Evolutionary conservation across 2,888 invertebrate species (phyloP).

Genomic region (Volucella inflata): DNA sequence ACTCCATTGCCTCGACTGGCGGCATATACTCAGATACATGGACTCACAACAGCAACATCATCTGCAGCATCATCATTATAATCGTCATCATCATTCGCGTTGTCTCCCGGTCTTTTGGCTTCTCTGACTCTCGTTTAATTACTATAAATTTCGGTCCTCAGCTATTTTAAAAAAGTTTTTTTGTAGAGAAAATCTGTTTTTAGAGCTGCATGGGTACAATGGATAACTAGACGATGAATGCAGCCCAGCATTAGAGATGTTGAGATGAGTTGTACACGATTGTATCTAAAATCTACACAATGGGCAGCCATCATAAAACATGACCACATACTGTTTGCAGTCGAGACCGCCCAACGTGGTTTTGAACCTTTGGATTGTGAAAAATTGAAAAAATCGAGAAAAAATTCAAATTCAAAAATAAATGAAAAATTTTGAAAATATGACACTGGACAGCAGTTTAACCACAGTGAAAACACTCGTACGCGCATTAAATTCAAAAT

Average conservation of each 20-base stretch:
- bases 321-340: slow-evolving; percentile 7
- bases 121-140: slow-evolving; percentile 42
- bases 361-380: slow-evolving; percentile 48
- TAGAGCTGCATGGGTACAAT: slow-evolving; percentile 12
- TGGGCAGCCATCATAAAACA: slow-evolving; percentile 53
- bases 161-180: not conserved
- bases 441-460: slow-evolving; percentile 59
- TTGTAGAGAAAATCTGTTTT: slow-evolving; percentile 14
- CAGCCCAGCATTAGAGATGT: slow-evolving; percentile 61
- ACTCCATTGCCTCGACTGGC: not conserved
- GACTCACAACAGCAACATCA: too few species aligned
- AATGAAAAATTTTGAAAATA: slow-evolving; percentile 71
- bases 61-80: slow-evolving; percentile 31
- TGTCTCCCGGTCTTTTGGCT: not conserved
- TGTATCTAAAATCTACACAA: slow-evolving; percentile 12
- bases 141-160: slow-evolving; percentile 43
- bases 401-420: too few species aligned
- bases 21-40: slow-evolving; percentile 42
- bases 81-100: not conserved
- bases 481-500: not conserved
- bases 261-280: slow-evolving; percentile 23
- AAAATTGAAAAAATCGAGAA: too few species aligned
- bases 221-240: slow-evolving; percentile 20
- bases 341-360: slow-evolving; percentile 56
- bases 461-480: not conserved